Percentiles rank a stretch among this genome's conserved stretches.
Evolutionary conservation across 1,140 invertebrate species (phyloP).

Genomic region (Zaprionus taronus): DNA sequence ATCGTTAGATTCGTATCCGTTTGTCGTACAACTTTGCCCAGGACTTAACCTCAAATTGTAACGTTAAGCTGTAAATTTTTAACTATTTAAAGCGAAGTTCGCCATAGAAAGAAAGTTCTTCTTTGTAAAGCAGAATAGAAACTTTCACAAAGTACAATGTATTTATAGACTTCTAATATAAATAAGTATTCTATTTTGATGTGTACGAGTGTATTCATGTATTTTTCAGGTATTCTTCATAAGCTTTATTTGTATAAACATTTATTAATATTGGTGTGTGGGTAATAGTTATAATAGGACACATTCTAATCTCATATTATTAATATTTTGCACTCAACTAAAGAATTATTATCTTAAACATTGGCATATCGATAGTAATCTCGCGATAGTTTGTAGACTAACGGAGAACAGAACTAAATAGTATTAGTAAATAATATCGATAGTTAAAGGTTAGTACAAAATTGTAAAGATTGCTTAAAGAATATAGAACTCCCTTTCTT

Average conservation of each 20-base stretch:
- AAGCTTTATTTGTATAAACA: slow-evolving; percentile 1
- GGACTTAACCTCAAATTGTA: slow-evolving; percentile 35
- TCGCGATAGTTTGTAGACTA: background rate
- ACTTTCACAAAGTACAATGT: background rate
- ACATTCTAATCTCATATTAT: background rate
- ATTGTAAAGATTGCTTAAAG: no score
- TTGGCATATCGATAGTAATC: background rate
- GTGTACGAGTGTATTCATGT: background rate
- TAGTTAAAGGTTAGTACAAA: background rate
- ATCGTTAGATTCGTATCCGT: slow-evolving; percentile 28
- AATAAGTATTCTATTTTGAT: background rate
- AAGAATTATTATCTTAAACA: background rate
- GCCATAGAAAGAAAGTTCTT: background rate
- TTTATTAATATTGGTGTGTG: background rate
- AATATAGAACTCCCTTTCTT: no score
- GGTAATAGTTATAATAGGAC: background rate
- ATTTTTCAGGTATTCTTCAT: background rate
- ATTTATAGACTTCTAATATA: background rate
- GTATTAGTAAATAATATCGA: no score
- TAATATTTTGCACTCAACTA: slow-evolving; percentile 30
- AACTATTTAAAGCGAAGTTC: slow-evolving; percentile 15
- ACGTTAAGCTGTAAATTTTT: slow-evolving; percentile 5
- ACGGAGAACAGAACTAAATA: background rate
- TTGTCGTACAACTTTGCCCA: slow-evolving; percentile 33
- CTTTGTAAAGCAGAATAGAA: background rate